These are phyloP conservation scores for Oenanthe melanoleuca DNA, from an alignment of 2,113 vertebrate genomes.

Conservation along the genomic window DNA sequence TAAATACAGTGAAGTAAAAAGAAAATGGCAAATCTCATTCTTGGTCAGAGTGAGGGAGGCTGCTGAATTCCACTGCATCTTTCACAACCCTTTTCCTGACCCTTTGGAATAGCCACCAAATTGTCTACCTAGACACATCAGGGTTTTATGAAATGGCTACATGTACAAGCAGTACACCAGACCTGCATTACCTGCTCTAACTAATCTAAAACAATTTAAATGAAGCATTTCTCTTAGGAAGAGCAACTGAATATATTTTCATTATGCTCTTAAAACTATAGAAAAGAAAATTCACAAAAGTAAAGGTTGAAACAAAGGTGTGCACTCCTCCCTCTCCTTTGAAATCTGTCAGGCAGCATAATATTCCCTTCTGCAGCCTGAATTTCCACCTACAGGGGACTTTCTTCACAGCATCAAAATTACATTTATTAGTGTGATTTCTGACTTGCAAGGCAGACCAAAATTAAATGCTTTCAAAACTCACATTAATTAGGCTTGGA, in stretches of 20 bases:
- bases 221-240: not conserved
- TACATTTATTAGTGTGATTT: not conserved
- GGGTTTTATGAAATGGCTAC: not conserved
- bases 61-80: not conserved
- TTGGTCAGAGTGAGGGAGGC: not conserved
- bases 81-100: not conserved
- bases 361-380: not conserved
- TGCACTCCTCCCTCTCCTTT: not conserved
- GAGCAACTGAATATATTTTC: not conserved
- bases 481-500: not conserved
- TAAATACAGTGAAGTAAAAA: not conserved
- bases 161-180: fast-evolving
- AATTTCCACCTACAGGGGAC: not conserved
- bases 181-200: not conserved
- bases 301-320: not conserved
- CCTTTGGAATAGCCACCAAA: not conserved
- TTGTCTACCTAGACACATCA: not conserved
- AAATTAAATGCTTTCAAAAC: constrained; percentile 4
- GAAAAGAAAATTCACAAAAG: not conserved
- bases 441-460: not conserved
- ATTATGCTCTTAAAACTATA: not conserved
- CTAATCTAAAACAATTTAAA: not conserved
- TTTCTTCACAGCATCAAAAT: constrained; percentile 1
- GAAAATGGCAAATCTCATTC: not conserved
- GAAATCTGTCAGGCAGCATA: not conserved